phyloP scores from a whole-genome alignment of 2,888 invertebrate genomes.

The Troides oblongomaculatus region DNA sequence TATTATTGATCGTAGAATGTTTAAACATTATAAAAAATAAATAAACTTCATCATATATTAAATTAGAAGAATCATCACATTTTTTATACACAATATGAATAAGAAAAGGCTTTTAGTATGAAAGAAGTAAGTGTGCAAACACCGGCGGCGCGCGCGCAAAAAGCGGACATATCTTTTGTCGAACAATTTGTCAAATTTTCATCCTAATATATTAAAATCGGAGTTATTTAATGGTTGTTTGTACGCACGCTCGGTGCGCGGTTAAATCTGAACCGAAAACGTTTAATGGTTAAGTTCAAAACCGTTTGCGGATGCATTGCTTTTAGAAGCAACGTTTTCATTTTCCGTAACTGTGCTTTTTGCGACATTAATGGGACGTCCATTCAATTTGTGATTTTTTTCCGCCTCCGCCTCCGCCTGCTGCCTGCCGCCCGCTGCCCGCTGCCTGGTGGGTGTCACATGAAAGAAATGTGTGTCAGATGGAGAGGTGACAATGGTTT shows the following conservation, averaged over 20 bases:
- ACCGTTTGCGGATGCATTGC: background rate
- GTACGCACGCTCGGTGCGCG: background rate
- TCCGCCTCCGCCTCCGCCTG: background rate
- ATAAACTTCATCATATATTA: too few relatives aligned
- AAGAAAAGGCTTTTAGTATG: background rate
- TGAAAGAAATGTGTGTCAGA: slow-evolving; percentile 24
- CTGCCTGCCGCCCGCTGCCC: background rate
- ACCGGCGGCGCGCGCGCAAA: slow-evolving; percentile 8
- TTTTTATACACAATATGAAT: too few relatives aligned
- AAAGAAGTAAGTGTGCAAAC: slow-evolving; percentile 13
- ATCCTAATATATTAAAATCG: slow-evolving; percentile 36
- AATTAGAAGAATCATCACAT: too few relatives aligned
- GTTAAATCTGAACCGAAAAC: background rate
- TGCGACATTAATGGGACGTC: background rate
- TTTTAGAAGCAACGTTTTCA: slow-evolving; percentile 7
- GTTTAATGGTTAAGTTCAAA: background rate
- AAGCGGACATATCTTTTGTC: slow-evolving; percentile 13
- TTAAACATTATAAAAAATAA: too few relatives aligned
- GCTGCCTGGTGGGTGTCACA: background rate
- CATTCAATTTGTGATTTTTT: slow-evolving; percentile 26
- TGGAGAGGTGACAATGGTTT: background rate
- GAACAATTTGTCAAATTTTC: slow-evolving; percentile 36
- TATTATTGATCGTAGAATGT: too few relatives aligned
- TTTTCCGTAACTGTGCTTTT: slow-evolving; percentile 21
- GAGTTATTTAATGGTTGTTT: slow-evolving; percentile 35